Evolutionary conservation across 2,888 invertebrate species (phyloP), one percentile per base, ranked within the genome.

Genomic region (Octodonta nipae): DNA sequence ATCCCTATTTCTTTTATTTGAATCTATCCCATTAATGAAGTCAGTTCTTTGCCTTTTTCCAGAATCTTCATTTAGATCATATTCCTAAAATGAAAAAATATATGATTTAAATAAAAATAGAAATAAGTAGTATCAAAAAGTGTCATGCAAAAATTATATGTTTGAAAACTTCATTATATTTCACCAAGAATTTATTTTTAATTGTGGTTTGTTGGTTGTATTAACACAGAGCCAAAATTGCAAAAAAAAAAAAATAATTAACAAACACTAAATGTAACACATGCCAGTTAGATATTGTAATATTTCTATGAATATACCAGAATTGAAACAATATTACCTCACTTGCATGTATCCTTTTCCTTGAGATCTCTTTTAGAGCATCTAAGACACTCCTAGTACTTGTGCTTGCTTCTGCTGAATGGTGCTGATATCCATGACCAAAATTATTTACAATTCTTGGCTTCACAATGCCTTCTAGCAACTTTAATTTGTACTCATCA

Each of bases 341-440:
- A 42, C 56, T 63, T 25, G 63, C 60, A 43, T 67, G 68, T 15
- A 70, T 68, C 17, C 70, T 56, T 49, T 70, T 70, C 13, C 69
- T 55, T 1, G 70, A 70, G 30, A 70, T 70, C 50, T 70, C 70
- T 40, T 68, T 69, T 1, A 70, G 47, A 8, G 67, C 70, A 47
- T 70, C 70, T 17, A 70, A 49, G 3, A 70, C 68, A 49, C 67
- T 69, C 31, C 65, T 57, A 2, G 68, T 67, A 14, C 40, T 38
- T 5, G 34, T 32, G 28, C 27, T 36, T 20, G 33, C 34, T 28
- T 35, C 33, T 12, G 35, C 34, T 32, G 20, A 12, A 15, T 14
- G 30, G 8, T 28, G 30, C 6, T 22, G 28, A 27, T 28, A 20
- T 26, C 22, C 27, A 14, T 20, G 13, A 17, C 26, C 26, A 15